Conservation (phyloP, 2,888 invertebrate genomes). For the Operophtera brumata region DNA sequence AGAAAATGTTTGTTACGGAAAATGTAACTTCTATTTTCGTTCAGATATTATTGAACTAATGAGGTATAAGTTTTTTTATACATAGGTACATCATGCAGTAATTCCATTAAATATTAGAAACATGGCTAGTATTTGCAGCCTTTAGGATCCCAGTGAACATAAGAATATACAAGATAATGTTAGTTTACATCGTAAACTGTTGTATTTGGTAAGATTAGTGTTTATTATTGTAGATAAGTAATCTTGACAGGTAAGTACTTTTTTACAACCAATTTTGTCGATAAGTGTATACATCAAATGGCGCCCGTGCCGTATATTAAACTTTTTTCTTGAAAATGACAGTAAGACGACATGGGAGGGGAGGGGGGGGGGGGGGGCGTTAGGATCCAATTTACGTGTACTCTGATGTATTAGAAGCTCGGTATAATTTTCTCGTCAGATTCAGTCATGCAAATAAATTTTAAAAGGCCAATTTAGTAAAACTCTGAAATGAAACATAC, state of each 20-base stretch:
- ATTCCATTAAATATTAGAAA: too few relatives aligned
- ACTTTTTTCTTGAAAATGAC: not conserved
- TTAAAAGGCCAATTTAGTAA: too few relatives aligned
- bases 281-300: not conserved
- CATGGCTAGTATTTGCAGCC: too few relatives aligned
- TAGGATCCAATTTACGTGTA: too few relatives aligned
- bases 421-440: too few relatives aligned
- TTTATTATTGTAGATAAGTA: conserved; percentile 23
- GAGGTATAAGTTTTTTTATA: not conserved
- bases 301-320: not conserved
- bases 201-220: conserved; percentile 18
- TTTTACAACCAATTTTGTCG: conserved; percentile 8
- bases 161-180: not conserved
- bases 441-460: too few relatives aligned
- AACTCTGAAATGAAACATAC: too few relatives aligned
- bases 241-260: conserved; percentile 13
- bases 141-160: not conserved
- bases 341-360: too few relatives aligned
- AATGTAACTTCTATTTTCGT: not conserved
- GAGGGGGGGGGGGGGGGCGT: too few relatives aligned
- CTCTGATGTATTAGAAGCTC: too few relatives aligned
- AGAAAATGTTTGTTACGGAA: not conserved
- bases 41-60: not conserved
- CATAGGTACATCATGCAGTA: too few relatives aligned
- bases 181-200: conserved; percentile 13